Base-by-base conservation (phyloP, 2,888 invertebrate genomes). In the Yponomeuta evonymella region DNA sequence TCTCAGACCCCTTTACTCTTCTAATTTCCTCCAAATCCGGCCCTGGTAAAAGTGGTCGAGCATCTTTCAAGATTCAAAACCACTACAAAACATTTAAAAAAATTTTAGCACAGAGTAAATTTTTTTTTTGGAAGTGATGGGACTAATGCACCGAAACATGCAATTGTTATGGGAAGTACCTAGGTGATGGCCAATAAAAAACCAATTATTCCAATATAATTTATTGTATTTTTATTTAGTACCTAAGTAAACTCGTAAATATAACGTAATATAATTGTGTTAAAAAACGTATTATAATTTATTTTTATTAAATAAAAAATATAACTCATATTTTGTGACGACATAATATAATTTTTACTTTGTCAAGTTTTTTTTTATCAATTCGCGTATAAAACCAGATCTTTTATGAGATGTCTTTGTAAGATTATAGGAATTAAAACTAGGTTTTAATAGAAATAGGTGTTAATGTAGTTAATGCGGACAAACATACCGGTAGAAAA, bases 231-330 rank as follows among this genome's bases (percentile, higher is more conserved):
- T 81, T 75, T 81, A 87, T 89, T 87, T 23, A 23, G 23, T 23
- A 87, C 86, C 89, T 33, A 82, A 83, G 81, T 85, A 89, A 87
- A 89, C 84, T 84, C 15, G 51, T 58, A 51, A 51, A 51, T 51
- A 23, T 23, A 82, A 82, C 88, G 87, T 82, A 87, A 83, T 84
- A 84, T 83, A 83, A 83, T 76, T 85, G 89, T 85, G 89, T 90
- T 90, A 90, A 85, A 76, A 69, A 69, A 66, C 66, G 64, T 71
- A 69, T 74, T 76, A 77, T 75, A 74, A 68, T 71, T 48, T 30
- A 65, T 66, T 68, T 66, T 71, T 69, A 71, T 71, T 70, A 71
- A 71, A 62, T 70, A 72, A 72, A 72, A 71, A 72, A 70, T 70
- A 73, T 71, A 72, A 70, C 70, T 72, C 70, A 66, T 70, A 36